These are phyloP conservation scores for Pampus argenteus DNA, from an alignment of 2,797 vertebrate species.

Conservation along the genomic window DNA sequence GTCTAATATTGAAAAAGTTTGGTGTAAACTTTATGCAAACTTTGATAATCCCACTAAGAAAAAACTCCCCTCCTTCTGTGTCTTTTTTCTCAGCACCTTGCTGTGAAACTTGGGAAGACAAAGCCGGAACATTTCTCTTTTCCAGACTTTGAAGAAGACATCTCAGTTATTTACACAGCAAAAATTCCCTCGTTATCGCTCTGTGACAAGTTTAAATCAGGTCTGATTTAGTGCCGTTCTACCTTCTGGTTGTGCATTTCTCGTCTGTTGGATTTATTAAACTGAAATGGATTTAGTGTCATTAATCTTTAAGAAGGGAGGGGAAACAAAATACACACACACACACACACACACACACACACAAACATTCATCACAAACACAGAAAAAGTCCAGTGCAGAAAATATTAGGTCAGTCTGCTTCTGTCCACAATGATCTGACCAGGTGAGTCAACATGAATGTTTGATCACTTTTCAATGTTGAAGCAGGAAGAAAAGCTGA, in stretches of 20 bases:
- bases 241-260: conserved; percentile 19
- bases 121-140: conserved; percentile 51
- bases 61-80: conserved; percentile 25
- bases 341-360: conserved; percentile 14
- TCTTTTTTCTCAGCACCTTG: conserved; percentile 53
- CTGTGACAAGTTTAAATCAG: conserved; percentile 53
- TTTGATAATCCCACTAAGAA: conserved; percentile 38
- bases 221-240: conserved; percentile 43
- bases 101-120: conserved; percentile 42
- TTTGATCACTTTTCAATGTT: not conserved
- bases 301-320: conserved; percentile 42
- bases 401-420: conserved; percentile 26
- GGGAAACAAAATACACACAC: conserved; percentile 22
- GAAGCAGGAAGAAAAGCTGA: conserved; percentile 1
- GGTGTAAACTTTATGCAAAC: conserved; percentile 48
- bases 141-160: conserved; percentile 55
- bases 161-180: conserved; percentile 65
- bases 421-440: conserved; percentile 20
- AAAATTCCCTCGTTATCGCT: conserved; percentile 42
- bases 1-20: conserved; percentile 31
- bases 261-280: conserved; percentile 42
- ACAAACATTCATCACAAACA: conserved; percentile 29
- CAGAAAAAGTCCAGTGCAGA: not conserved
- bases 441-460: conserved; percentile 8
- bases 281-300: conserved; percentile 21